Evolutionary conservation across 1,140 invertebrate genomes (phyloP).

Genomic region (Drosophila pseudoobscura): DNA sequence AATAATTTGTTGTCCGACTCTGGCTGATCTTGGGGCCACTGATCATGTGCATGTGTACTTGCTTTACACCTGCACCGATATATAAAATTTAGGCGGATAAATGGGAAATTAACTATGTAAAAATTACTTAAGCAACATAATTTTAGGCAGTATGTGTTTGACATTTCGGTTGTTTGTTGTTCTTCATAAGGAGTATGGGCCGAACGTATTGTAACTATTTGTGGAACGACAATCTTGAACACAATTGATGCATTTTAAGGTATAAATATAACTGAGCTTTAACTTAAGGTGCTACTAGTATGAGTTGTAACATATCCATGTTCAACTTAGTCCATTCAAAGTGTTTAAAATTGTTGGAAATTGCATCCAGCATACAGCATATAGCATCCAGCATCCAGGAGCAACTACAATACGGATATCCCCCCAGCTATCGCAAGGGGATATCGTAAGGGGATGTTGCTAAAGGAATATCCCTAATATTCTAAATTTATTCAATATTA

Average conservation of each 20-base stretch:
- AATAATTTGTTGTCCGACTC: neutral
- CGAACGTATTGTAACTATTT: constrained; percentile 28
- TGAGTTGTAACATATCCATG: constrained; percentile 55
- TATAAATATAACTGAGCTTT: constrained; percentile 33
- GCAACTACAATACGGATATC: constrained; percentile 23
- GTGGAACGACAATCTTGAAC: constrained; percentile 36
- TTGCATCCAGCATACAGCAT: constrained; percentile 17
- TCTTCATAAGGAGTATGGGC: constrained; percentile 5
- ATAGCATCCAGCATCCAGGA: constrained; percentile 10
- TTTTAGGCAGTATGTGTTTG: constrained; percentile 61
- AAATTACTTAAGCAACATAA: constrained; percentile 27
- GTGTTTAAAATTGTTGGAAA: constrained; percentile 54
- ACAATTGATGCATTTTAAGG: constrained; percentile 43
- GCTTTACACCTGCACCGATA: constrained; percentile 78
- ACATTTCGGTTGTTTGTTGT: constrained; percentile 4
- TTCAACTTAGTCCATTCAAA: constrained; percentile 79
- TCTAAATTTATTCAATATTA: constrained; percentile 41
- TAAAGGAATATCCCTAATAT: constrained; percentile 45
- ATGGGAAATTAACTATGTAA: constrained; percentile 22
- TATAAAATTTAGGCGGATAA: constrained; percentile 55
- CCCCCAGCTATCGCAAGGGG: neutral
- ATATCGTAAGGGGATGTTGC: too few species aligned
- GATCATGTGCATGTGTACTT: constrained; percentile 13
- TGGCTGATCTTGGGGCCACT: neutral
- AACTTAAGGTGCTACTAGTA: constrained; percentile 20